Base-by-base conservation (phyloP, 2,113 vertebrate species). In the Siphamia tubifer region DNA sequence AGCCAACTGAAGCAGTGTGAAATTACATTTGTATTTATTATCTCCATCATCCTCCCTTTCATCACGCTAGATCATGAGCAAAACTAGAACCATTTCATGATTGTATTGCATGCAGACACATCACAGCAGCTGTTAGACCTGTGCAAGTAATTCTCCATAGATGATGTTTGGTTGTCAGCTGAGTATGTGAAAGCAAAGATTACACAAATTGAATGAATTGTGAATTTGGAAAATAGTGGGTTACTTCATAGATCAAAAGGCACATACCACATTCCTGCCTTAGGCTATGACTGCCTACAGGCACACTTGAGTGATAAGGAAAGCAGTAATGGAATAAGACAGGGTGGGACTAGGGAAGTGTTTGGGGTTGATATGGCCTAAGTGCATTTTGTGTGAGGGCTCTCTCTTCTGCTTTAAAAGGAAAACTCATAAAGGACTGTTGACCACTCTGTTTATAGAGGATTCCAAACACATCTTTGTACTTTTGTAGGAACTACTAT, bases 271-370 rank as follows among this genome's bases (percentile, higher is more conserved):
- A 73, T 82, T 76, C 60, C 48, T 60, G 65, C 63, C 27, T 16
- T 15, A 13, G 35, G 53, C 47, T 49, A 35, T 20, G 44, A 44
- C n/a, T 38, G 32, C 57, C 61, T 36, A 1, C n/a, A 69, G 83
- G 69, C 57, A 82, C 44, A 54, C 71, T 68, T 78, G 53, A 82
- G 72, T 75, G 83, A 87, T 85, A 90, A 88, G 77, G 58, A 58
- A 74, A 69, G 64, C 32, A 39, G 73, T 67, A 60, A 79, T 77
- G 58, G 81, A 70, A 77, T 86, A 63, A 83, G 68, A 83, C 62
- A 56, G 79, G 67, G 77, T 85, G 79, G 62, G 68, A 70, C 74
- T 25, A 68, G 43, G 67, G 36, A 82, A 74, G 73, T 68, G 68
- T 81, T 71, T 45, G 71, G 43, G 65, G 81, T 68, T 49, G 72